Base-by-base conservation (phyloP, 2,797 vertebrate genomes). In the Merluccius polli region DNA sequence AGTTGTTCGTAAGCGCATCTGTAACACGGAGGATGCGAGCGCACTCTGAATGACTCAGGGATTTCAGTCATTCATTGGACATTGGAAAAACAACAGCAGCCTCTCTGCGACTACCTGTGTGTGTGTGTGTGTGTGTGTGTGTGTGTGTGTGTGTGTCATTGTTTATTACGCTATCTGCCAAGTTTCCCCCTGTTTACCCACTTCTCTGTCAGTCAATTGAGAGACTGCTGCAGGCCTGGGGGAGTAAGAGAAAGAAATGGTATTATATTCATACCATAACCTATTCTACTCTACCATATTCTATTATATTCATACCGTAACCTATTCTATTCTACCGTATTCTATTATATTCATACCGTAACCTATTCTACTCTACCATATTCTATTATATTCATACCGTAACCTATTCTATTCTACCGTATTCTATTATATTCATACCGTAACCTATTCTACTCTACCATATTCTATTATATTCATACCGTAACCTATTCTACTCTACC, bases 31-130 rank as follows among this genome's bases (percentile, higher is more conserved):
- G 72, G 74, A 29, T n/a, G 35, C 27, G 63, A 69, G 35, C 79
- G 76, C 71, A 71, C 78, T 79, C 30, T 80, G 69, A 24, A 30
- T n/a, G 79, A 86, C 80, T 52, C 29, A 78, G 74, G 74, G 71
- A 72, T 81, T 79, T 4, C 82, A 82, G 70, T 21, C 74, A 81
- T 71, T 79, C 79, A 69, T 77, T 68, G 77, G 72, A 82, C 29
- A 29, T 0, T 3, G 69, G 69, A 78, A 32, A 78, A 27, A 21
- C 44, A 33, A 15, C 18, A 70, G n/a, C 30, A 16, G 69, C 31
- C 31, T 59, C 48, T 59, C 48, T n/a, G 48, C 9, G 48, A 59
- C 48, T 59, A 59, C 48, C 21, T 59, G 48, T 59, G 41, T 44
- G 41, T 4, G 12, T 44, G 11, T 38, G 36, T 38, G 36, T 38